Base-by-base conservation (phyloP, 1,140 invertebrate genomes). In the Drosophila hydei region DNA sequence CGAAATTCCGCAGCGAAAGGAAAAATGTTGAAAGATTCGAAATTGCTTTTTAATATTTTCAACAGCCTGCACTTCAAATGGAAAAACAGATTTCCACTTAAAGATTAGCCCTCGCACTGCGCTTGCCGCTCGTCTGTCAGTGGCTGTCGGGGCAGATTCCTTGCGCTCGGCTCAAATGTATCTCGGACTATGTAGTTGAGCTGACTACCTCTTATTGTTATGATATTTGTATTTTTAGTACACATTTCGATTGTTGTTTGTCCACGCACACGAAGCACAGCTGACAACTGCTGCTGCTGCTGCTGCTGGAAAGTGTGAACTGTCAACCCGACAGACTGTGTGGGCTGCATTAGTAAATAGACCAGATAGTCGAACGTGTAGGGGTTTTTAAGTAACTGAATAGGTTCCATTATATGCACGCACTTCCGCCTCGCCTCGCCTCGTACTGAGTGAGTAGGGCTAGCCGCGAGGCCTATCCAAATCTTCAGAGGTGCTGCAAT, bases 21-120 rank as follows among this genome's bases (percentile, higher is more conserved):
- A 38, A 59, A 38, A 51, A 58, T 36, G 67, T 18, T 62, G 63
- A 54, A 65, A 76, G 60, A 81, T 78, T 62, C 27, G 54, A 75
- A 83, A 83, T 83, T 64, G 79, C 71, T 78, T 83, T 83, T 83
- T 83, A 83, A 83, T 83, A 83, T 83, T 83, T 79, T 83, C 79
- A 75, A 78, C 77, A 68, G 40, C 19, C 61, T 1, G 69, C 55
- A 52, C 54, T 62, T 45, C 50, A 61, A 21, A 48, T 40, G 50
- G 59, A 42, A 42, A 58, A 67, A 58, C 52, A 69, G 77, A 80
- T 80, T 80, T 80, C 77, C 68, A 76, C 78, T 80, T 54, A 64
- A 14, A 80, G 77, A 80, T 79, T 76, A 80, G 16, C 19, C 25
- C 2, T 8, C 9, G 18, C 18, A 30, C 19, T 47, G 48, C 55